Evolutionary conservation across 2,797 vertebrate species (phyloP).

Genomic region (Sebastes nivosus): DNA sequence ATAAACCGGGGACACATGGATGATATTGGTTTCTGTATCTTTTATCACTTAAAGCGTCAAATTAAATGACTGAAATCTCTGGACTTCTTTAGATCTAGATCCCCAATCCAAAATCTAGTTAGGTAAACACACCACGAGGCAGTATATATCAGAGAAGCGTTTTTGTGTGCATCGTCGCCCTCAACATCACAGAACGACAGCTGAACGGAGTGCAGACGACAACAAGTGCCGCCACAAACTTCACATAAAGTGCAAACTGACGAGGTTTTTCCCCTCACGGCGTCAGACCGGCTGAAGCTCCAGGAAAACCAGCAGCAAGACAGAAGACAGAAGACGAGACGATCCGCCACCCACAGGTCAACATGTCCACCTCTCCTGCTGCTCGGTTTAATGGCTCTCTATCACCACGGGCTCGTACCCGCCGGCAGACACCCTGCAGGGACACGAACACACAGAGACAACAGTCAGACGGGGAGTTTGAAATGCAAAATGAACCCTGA

Average conservation of each 20-base stretch:
- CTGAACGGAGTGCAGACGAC: background rate
- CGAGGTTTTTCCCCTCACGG: conserved; percentile 45
- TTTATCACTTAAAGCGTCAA: background rate
- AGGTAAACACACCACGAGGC: background rate
- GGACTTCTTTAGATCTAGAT: background rate
- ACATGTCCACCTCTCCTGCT: background rate
- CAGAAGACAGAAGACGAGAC: background rate
- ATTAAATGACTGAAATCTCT: background rate
- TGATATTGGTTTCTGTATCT: background rate
- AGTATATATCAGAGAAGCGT: background rate
- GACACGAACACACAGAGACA: conserved; percentile 5
- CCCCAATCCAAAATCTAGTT: background rate
- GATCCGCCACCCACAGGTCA: background rate
- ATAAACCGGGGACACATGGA: background rate
- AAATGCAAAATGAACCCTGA: too few species aligned
- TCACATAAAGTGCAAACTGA: conserved; percentile 71
- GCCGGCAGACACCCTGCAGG: conserved; percentile 90
- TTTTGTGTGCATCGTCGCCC: background rate
- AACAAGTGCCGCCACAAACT: conserved; percentile 11
- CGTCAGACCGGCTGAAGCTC: conserved; percentile 76
- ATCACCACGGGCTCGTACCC: conserved; percentile 96
- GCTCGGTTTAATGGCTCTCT: conserved; percentile 87
- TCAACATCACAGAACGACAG: background rate
- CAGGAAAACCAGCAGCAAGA: conserved; percentile 23
- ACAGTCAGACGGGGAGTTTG: background rate